Evolutionary conservation across 2,113 vertebrate genomes (phyloP).

Genomic region (Telmatochromis brachygnathus): DNA sequence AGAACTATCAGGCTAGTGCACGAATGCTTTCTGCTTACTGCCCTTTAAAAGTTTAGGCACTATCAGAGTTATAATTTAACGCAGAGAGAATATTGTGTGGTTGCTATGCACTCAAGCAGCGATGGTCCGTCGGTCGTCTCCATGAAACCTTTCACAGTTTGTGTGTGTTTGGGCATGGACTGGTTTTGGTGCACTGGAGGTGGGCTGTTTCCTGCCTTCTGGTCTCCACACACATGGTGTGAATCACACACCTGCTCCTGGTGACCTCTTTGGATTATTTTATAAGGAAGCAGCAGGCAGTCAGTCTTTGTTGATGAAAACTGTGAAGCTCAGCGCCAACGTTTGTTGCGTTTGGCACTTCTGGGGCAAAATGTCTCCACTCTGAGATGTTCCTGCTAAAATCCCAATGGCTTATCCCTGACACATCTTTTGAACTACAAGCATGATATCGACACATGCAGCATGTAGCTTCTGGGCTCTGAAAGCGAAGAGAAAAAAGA

Average conservation of each 20-base stretch:
- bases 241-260: neutral
- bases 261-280: neutral
- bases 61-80: neutral
- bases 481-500: neutral
- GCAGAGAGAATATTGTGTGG: neutral
- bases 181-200: neutral
- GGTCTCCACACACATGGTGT: neutral
- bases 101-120: neutral
- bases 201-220: neutral
- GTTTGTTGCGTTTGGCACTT: neutral
- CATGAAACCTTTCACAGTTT: neutral
- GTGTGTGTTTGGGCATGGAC: neutral
- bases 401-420: neutral
- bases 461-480: neutral
- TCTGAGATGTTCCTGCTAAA: neutral
- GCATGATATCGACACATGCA: neutral
- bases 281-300: neutral
- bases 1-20: neutral
- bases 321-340: fast-evolving
- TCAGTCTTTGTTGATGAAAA: neutral
- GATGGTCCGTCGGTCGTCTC: neutral
- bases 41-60: neutral
- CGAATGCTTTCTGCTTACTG: neutral
- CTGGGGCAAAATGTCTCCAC: neutral
- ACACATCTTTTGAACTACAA: neutral